Conservation (phyloP, 2,113 vertebrate species). For the Salvator merianae region DNA sequence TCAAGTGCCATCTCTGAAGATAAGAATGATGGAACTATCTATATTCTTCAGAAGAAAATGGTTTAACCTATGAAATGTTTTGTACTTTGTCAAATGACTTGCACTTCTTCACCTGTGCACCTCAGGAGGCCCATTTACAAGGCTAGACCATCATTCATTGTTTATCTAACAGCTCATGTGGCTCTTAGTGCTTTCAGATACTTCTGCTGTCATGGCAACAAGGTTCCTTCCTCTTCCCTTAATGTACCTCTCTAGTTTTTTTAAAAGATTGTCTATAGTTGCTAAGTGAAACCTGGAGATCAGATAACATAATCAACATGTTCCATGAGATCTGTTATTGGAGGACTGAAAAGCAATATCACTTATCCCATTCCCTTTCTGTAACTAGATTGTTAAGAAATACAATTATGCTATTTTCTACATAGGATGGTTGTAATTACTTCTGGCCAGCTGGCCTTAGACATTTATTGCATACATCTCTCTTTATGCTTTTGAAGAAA, state of each 20-base stretch:
- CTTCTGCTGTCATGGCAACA: conserved; percentile 63
- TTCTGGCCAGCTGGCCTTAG: not conserved
- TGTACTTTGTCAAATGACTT: conserved; percentile 39
- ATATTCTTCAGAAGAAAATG: conserved; percentile 15
- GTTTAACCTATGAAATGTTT: conserved; percentile 7
- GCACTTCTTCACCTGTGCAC: conserved; percentile 45
- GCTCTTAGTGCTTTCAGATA: conserved; percentile 50
- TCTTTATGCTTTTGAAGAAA: not conserved
- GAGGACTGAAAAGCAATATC: not conserved
- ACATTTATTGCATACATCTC: not conserved
- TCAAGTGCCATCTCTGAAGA: not conserved
- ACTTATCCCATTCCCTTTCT: not conserved
- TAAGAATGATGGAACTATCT: not conserved
- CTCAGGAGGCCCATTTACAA: conserved; percentile 14
- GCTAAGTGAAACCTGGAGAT: conserved; percentile 32
- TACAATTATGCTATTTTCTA: not conserved
- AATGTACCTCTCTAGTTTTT: conserved; percentile 29
- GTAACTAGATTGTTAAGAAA: not conserved
- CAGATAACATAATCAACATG: not conserved
- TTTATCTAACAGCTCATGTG: conserved; percentile 49
- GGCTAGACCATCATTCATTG: conserved; percentile 44
- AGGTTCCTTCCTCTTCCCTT: conserved; percentile 60
- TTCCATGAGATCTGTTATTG: not conserved
- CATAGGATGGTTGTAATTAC: not conserved
- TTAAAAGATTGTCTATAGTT: not conserved